A percentile compares a stretch with the other conserved stretches of the same genome.
Evolutionary conservation across 2,113 vertebrate genomes (phyloP).

Genomic region (Tamias sibiricus): DNA sequence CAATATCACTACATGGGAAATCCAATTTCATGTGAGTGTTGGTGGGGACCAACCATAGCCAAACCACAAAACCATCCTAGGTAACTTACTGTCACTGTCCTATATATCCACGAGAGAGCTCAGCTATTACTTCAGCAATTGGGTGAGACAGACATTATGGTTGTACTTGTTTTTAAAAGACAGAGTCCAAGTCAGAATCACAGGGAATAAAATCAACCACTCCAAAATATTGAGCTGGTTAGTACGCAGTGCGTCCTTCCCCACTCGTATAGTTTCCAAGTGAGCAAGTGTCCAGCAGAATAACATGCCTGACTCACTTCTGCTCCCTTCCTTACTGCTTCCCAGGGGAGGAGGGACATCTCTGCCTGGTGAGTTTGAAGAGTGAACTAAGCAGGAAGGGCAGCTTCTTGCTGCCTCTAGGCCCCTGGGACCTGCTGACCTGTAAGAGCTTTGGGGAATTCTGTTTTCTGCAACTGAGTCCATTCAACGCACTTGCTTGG

Average conservation of each 20-base stretch:
- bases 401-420: background rate
- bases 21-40: background rate
- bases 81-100: background rate
- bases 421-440: background rate
- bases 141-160: background rate
- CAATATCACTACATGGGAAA: background rate
- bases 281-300: background rate
- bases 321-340: background rate
- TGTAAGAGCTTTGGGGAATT: background rate
- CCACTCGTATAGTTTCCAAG: background rate
- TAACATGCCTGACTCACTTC: background rate
- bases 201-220: background rate
- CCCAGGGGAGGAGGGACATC: no score
- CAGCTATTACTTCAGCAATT: background rate
- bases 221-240: background rate
- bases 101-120: background rate
- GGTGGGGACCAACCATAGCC: background rate
- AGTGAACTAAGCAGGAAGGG: background rate
- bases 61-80: background rate
- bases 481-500: background rate
- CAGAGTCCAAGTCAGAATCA: background rate
- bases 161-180: constrained; percentile 31
- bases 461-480: background rate
- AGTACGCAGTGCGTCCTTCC: background rate
- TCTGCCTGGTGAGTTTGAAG: background rate